These are phyloP conservation scores for Dromococcyx pavoninus DNA, from an alignment of 2,797 vertebrate species.

Conservation along the genomic window DNA sequence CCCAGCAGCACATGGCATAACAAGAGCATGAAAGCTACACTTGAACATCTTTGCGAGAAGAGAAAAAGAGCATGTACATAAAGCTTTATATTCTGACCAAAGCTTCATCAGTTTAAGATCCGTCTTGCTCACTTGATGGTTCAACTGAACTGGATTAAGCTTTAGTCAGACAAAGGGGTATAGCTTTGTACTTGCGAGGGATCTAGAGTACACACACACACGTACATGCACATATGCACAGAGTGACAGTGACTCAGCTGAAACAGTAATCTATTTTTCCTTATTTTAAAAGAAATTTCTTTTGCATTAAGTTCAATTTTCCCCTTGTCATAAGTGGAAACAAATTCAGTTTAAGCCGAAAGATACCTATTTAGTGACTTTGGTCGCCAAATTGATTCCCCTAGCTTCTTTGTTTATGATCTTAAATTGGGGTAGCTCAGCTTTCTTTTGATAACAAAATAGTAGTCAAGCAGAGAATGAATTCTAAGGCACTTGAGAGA, in stretches of 20 bases:
- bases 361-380: background rate
- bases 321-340: background rate
- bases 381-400: background rate
- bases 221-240: accelerated
- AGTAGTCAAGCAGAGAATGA: background rate
- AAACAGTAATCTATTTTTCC: background rate
- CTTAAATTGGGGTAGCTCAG: background rate
- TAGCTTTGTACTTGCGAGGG: background rate
- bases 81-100: background rate
- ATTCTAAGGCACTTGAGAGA: background rate
- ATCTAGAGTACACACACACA: background rate
- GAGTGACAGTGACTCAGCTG: background rate
- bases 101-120: background rate
- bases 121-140: background rate
- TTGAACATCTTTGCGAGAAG: background rate
- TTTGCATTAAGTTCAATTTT: background rate
- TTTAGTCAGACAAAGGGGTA: background rate
- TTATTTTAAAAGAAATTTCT: background rate
- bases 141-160: background rate
- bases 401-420: background rate
- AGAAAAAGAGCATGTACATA: background rate
- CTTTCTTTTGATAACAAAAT: background rate
- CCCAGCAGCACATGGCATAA: background rate
- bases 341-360: background rate
- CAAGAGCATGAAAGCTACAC: background rate